Base-by-base conservation (phyloP, 2,888 invertebrate species). In the Meghimatium bilineatum region DNA sequence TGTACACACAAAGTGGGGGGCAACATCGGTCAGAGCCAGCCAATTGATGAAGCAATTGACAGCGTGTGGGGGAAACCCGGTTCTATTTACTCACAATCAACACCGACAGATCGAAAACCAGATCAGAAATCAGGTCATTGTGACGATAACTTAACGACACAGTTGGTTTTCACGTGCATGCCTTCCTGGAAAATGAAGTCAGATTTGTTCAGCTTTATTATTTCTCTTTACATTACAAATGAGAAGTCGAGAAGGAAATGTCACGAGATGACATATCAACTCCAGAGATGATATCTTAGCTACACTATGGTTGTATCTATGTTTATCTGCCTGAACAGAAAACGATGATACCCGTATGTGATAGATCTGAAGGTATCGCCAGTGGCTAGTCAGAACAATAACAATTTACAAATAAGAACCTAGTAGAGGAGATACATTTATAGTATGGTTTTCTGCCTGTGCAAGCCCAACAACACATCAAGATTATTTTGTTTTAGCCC, bases 1-100 rank as follows among this genome's bases (percentile, higher is more conserved):
- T 8, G 44, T 8, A 12, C 12, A 8, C 12, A 44, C 44, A 44
- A 44, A 63, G 3, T n/a, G 29, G 29, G 63, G 3, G n/a, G 63
- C 20, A 36, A 23, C 36, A 26, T 6, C 23, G 23, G 71, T 71
- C 38, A 5, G 23, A 38, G 26, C 38, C 23, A 38, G 26, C 23
- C 38, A 67, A 38, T 71, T 71, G 71, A 71, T 71, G 71, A 71
- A 71, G 71, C 71, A 71, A 71, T 71, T 71, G 38, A 38, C 38
- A 38, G 10, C 71, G 38, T 56, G 56, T 26, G 20, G 36, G 36
- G 36, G 26, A 38, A 71, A 38, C 71, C 71, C 71, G 38, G 38
- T 38, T 71, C 26, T 71, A 38, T 71, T 71, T 71, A 71, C 71
- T 26, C 71, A 36, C 20, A 71, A 71, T 71, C 34, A 71, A 71